A percentile compares a stretch with the other conserved stretches of the same genome.
Conservation (phyloP, 2,113 vertebrate species). For the Australoheros scitulus region DNA sequence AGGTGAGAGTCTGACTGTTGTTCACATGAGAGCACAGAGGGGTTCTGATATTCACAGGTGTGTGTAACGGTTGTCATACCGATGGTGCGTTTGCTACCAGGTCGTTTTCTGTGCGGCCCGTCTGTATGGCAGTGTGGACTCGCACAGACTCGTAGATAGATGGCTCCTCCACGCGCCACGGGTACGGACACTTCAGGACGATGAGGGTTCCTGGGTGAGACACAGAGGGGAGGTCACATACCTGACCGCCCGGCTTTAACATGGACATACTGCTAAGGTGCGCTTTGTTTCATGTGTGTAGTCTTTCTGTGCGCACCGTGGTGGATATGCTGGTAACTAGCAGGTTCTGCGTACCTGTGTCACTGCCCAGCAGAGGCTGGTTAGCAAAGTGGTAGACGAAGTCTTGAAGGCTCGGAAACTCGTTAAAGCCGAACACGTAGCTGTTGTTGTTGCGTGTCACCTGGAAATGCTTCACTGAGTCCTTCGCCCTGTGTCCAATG, state of each 20-base stretch:
- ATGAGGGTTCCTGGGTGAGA: slow-evolving; percentile 75
- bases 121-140: slow-evolving; percentile 96
- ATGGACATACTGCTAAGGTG: not conserved
- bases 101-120: slow-evolving; percentile 86
- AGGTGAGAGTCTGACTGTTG: too few relatives aligned
- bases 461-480: slow-evolving; percentile 97
- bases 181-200: slow-evolving; percentile 86
- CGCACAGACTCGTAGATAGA: slow-evolving; percentile 95
- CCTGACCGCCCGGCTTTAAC: not conserved
- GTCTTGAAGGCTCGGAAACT: slow-evolving; percentile 87
- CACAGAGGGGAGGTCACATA: not conserved
- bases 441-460: slow-evolving; percentile 80
- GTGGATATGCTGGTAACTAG: not conserved
- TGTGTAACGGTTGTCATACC: slow-evolving; percentile 74
- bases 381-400: slow-evolving; percentile 94
- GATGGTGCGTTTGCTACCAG: slow-evolving; percentile 89
- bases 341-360: slow-evolving; percentile 83
- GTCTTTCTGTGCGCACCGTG: not conserved
- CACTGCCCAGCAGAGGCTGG: slow-evolving; percentile 93
- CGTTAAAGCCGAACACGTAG: slow-evolving; percentile 93
- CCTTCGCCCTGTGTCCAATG: slow-evolving; percentile 85
- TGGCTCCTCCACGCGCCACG: slow-evolving; percentile 90
- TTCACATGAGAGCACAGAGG: not conserved
- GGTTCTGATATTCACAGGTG: not conserved
- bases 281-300: not conserved